Evolutionary conservation across 2,888 invertebrate genomes (phyloP), one percentile per base, ranked within the genome.

Genomic region (Schizaphis graminum): DNA sequence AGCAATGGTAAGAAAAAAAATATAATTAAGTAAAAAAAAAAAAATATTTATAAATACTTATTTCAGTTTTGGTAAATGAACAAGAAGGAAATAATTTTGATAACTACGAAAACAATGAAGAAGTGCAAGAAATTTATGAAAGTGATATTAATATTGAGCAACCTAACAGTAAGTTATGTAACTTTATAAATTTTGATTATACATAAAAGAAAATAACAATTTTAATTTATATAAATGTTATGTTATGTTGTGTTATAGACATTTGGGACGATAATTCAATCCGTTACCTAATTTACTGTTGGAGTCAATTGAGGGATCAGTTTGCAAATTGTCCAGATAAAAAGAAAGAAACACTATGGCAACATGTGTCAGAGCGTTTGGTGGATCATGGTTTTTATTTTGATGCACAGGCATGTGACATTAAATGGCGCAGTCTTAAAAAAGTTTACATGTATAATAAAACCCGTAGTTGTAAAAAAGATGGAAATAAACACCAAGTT

Each of bases 391-490:
- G 94, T 61, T 91, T 49, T 87, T 94, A 86, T 87, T 87, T 86
- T 67, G 94, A 94, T 44, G 67, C 86, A n/a, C 28, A n/a, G 1
- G 3, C 86, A 21, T 94, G 94, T 53, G n/a, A 94, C 67, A n/a
- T 16, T 49, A 94, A 94, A 91, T 94, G 94, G 94, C 86, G 86
- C n/a, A 35, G 28, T 86, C 94, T 94, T 26, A 91, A 94, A 67
- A 94, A 94, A 91, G 1, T 87, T 41, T 94, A 94, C 24, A 47
- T 91, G 91, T 93, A 57, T 10, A 90, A 93, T 61, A 93, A 90
- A 53, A 91, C 85, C 1, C 90, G 16, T 7, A 21, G 1, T 26
- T 47, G n/a, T 3, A 67, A 94, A 61, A 47, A 91, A 67, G 86
- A 86, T 61, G 56, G 84, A 57, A 44, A n/a, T 28, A 94, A 94